Evolutionary conservation across 2,888 invertebrate species (phyloP), one percentile per base, ranked within the genome.

Genomic region (Actias luna): DNA sequence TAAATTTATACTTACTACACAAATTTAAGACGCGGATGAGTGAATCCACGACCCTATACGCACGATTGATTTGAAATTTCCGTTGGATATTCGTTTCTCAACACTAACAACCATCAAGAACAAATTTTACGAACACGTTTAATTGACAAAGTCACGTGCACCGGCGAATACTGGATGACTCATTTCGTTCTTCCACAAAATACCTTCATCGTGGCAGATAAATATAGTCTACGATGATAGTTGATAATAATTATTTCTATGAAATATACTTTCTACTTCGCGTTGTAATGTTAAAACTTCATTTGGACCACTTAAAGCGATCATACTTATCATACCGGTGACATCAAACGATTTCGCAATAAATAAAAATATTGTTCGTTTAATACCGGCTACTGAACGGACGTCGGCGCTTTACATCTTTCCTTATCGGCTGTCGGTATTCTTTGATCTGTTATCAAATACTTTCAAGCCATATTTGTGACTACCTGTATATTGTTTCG

Each of bases 401-500:
- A 72, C 73, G 83, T 76, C 87, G 85, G 86, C 69, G 61, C 76
- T 79, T 84, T 69, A 77, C 82, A 85, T 84, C 81, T 80, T 62
- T 67, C 68, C 68, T 81, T 86, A 85, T 84, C 85, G 77, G 59
- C 58, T 29, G 79, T 68, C 86, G 86, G 86, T 67, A 50, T 69
- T 68, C 78, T 84, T 85, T 86, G 80, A 87, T 82, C 78, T 72
- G 73, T 78, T 86, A 87, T 87, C 85, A 75, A 73, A 77, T 79
- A 83, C 82, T 84, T 83, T 78, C 76, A 76, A 76, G 73, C 74
- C 72, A 79, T 85, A 83, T 82, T 81, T 74, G 69, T 71, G 81
- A 84, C 85, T 85, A 87, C 87, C 85, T 85, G 85, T 79, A 80
- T 76, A 85, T 87, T 85, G 84, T 74, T 69, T 66, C 60, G 64